phyloP scores from a whole-genome alignment of 2,888 invertebrate species.

The Drosophila demipolita region DNA sequence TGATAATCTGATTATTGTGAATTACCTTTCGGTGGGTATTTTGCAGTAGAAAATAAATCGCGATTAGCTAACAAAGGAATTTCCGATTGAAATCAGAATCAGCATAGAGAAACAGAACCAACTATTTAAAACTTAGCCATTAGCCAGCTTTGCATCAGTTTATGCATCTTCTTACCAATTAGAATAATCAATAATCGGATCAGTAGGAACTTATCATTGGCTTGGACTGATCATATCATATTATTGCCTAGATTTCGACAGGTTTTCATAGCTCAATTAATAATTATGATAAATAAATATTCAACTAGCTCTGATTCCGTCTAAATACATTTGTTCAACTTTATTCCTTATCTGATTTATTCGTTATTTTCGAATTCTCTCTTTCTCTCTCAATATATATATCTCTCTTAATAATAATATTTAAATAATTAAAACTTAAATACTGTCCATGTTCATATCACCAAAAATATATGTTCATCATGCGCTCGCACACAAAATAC shows the following conservation, averaged over 20 bases:
- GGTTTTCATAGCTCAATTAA: not conserved
- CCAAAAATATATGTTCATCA: slow-evolving; percentile 50
- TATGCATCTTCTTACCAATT: not conserved
- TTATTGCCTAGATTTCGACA: too few relatives aligned
- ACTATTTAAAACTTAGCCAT: slow-evolving; percentile 2
- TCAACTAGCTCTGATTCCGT: not conserved
- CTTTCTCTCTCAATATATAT: slow-evolving; percentile 1
- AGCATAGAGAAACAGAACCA: not conserved
- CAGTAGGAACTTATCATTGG: not conserved
- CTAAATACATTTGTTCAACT: slow-evolving; percentile 5
- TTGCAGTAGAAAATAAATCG: not conserved
- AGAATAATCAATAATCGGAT: not conserved
- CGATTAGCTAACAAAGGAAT: slow-evolving; percentile 39
- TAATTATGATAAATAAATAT: not conserved
- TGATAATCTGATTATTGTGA: slow-evolving; percentile 72
- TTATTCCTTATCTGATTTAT: slow-evolving; percentile 18
- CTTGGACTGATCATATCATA: not conserved
- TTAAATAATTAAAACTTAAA: slow-evolving; percentile 48
- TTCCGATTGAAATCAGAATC: slow-evolving; percentile 35
- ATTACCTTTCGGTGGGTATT: slow-evolving; percentile 30
- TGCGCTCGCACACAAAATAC: slow-evolving; percentile 43
- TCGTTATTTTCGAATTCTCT: slow-evolving; percentile 33
- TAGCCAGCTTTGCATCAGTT: not conserved
- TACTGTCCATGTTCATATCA: slow-evolving; percentile 64
- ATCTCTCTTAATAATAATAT: slow-evolving; percentile 29